Conservation (phyloP, 2,113 vertebrate genomes). For the Saguinus midas region DNA sequence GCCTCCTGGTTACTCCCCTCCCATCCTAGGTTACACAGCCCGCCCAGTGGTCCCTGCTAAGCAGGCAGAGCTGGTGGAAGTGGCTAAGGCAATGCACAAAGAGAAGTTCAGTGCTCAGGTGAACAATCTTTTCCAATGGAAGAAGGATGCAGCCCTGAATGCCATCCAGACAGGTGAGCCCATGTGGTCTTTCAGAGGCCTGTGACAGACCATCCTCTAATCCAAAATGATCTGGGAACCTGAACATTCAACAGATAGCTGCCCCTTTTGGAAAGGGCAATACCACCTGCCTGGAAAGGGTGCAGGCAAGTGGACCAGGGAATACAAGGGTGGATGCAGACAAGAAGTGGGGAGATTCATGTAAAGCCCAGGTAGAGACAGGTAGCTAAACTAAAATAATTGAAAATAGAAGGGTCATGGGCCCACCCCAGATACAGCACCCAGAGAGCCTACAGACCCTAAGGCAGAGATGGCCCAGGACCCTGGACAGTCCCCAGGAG, state of each 20-base stretch:
- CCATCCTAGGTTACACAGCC: slow-evolving; percentile 60
- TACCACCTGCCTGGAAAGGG: not conserved
- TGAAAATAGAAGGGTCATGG: not conserved
- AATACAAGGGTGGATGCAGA: not conserved
- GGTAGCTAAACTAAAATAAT: not conserved
- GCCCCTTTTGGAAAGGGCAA: not conserved
- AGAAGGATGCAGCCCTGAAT: slow-evolving; percentile 74
- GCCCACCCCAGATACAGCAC: not conserved
- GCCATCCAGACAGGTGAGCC: slow-evolving; percentile 80
- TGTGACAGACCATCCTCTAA: not conserved
- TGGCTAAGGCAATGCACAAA: slow-evolving; percentile 71
- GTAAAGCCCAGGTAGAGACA: not conserved
- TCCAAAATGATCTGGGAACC: not conserved
- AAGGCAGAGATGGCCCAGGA: not conserved
- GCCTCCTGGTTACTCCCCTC: slow-evolving; percentile 44
- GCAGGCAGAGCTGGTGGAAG: slow-evolving; percentile 54
- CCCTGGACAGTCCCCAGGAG: not conserved
- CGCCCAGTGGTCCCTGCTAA: slow-evolving; percentile 48
- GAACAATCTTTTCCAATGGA: slow-evolving; percentile 80
- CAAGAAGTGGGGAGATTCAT: not conserved
- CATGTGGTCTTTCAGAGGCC: not conserved
- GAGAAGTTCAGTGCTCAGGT: slow-evolving; percentile 41
- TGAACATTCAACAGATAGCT: not conserved
- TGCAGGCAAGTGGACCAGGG: not conserved
- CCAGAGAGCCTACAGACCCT: not conserved